These are phyloP conservation scores for Saccopteryx bilineata DNA, from an alignment of 2,113 vertebrate genomes.

Conservation along the genomic window DNA sequence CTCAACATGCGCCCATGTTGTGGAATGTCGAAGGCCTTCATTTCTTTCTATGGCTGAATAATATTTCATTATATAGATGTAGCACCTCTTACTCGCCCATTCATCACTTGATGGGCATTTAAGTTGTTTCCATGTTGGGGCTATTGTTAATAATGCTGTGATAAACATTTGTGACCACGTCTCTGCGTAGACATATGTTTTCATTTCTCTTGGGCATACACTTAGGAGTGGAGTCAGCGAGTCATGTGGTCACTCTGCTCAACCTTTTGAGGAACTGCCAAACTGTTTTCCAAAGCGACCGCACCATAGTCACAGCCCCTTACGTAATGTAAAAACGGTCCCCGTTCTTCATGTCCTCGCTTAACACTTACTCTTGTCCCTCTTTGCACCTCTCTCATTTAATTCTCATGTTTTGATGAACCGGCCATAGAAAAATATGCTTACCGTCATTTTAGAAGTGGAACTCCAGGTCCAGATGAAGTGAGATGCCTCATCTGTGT, in stretches of 20 bases:
- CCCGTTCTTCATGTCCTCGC: not conserved
- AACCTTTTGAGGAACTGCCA: not conserved
- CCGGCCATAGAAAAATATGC: not conserved
- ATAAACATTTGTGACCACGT: not conserved
- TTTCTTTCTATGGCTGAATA: conserved; percentile 25
- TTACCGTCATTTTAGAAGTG: not conserved
- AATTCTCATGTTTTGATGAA: not conserved
- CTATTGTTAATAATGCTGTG: not conserved
- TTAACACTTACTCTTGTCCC: not conserved
- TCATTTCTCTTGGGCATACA: not conserved
- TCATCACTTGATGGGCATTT: not conserved
- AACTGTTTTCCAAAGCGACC: not conserved
- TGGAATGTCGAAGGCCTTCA: not conserved
- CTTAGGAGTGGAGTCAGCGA: not conserved
- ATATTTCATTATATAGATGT: not conserved
- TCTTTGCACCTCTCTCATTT: not conserved
- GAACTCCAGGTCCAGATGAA: not conserved
- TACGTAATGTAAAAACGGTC: not conserved
- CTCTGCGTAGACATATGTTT: not conserved
- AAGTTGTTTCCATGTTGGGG: not conserved
- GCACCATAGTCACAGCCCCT: no score
- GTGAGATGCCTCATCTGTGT: not conserved
- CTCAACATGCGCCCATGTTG: not conserved
- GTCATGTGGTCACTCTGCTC: not conserved
- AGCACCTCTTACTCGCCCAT: not conserved